Evolutionary conservation across 1,140 invertebrate species (phyloP), one percentile per base, ranked within the genome.

Genomic region (Drosophila santomea): DNA sequence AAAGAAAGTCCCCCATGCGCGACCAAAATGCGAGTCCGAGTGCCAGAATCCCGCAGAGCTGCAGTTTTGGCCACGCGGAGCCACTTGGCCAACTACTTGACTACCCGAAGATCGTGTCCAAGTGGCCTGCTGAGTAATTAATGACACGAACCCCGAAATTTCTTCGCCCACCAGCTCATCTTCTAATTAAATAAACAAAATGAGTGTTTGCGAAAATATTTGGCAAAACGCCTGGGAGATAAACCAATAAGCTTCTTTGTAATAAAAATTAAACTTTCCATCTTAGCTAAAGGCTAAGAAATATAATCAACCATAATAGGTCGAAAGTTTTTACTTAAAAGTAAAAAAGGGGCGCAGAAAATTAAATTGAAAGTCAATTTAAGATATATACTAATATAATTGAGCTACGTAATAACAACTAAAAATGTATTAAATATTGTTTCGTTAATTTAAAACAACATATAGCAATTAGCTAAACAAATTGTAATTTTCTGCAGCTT

Each of bases 171-270:
- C 44, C 43, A 50, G 14, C 36, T 72, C 67, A 44, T 71, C 67
- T 38, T 69, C 68, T 72, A 72, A 72, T 71, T 72, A 71, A 72
- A 72, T 72, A 72, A 72, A 72, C 68, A 72, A 50, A 72, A 72
- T 71, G 44, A 72, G 39, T 45, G 64, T 17, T 71, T 69, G 66
- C 44, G 36, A 72, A 71, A 58, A 57, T 36, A 17, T 8, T 15
- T 66, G 36, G 15, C 23, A 28, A 69, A 23, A 39, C 12, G 60
- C 17, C 20, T 51, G 44, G 38, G 32, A 66, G 47, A 64, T 66
- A 52, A 52, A 20, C 5, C 15, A 28, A 66, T 44, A 45, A 66
- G 64, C 47, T 68, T 36, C 20, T 66, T 66, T 67, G 23, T 66
- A 66, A 66, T 66, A 51, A 51, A 66, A 45, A 20, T 5, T 41